phyloP scores from a whole-genome alignment of 2,113 vertebrate genomes.

The Orthonyx spaldingii region DNA sequence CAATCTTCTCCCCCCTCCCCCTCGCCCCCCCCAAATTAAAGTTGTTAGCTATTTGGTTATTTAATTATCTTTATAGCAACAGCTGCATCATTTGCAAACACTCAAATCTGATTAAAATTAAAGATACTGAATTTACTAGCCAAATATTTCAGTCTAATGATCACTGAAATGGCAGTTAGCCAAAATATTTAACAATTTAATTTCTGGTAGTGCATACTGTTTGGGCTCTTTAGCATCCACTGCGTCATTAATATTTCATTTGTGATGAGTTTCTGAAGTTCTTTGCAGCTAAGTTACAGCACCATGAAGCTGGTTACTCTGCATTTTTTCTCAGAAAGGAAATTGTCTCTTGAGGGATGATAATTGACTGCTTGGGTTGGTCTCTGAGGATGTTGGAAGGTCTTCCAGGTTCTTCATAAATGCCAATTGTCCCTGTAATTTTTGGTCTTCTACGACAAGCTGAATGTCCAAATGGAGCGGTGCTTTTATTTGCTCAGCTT shows the following conservation, averaged over 20 bases:
- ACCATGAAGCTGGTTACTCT: background rate
- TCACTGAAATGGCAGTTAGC: conserved; percentile 32
- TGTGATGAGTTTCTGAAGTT: background rate
- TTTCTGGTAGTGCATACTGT: background rate
- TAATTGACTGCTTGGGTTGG: background rate
- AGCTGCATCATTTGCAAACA: conserved; percentile 60
- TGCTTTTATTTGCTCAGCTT: background rate
- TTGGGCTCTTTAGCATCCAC: background rate
- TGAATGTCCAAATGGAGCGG: background rate
- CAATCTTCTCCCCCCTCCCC: too few species aligned
- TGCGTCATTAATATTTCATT: background rate
- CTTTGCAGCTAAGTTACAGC: background rate
- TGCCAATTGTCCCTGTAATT: background rate
- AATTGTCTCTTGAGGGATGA: background rate
- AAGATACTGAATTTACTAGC: conserved; percentile 59
- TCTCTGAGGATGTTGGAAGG: background rate
- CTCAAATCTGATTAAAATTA: conserved; percentile 60
- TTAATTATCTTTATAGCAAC: conserved; percentile 59
- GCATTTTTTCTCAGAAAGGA: background rate
- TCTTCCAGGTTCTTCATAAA: background rate
- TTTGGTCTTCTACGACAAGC: background rate
- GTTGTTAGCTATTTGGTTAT: conserved; percentile 40
- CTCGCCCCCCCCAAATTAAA: background rate
- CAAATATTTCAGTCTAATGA: conserved; percentile 59
- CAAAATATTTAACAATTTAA: conserved; percentile 49